Conservation (phyloP, 2,888 invertebrate genomes). For the Axea sp. region DNA sequence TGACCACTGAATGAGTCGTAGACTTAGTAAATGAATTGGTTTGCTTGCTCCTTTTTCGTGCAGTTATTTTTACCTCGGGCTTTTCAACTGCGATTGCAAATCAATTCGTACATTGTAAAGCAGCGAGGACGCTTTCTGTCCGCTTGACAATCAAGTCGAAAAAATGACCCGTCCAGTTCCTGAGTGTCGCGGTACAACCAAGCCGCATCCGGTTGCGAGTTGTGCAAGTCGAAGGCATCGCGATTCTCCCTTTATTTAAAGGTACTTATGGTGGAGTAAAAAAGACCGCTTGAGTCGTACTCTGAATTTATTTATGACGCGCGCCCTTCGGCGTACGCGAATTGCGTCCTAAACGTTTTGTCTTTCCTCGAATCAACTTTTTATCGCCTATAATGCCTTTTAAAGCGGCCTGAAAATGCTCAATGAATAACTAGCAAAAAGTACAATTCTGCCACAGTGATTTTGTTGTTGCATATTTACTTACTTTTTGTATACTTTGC, state of each 20-base stretch:
- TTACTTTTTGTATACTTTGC: no score
- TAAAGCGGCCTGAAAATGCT: slow-evolving; percentile 27
- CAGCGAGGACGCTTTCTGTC: slow-evolving; percentile 18
- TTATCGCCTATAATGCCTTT: slow-evolving; percentile 45
- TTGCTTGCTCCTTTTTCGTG: slow-evolving; percentile 8
- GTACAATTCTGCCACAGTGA: neutral
- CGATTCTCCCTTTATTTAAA: slow-evolving; percentile 61
- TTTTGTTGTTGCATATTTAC: neutral
- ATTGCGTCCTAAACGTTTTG: slow-evolving; percentile 55
- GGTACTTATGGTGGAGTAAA: slow-evolving; percentile 57
- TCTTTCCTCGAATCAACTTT: slow-evolving; percentile 25
- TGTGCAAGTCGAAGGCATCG: slow-evolving; percentile 49
- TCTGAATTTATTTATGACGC: slow-evolving; percentile 65
- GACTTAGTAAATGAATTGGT: no score
- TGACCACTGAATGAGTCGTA: slow-evolving; percentile 18
- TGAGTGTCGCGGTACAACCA: slow-evolving; percentile 55
- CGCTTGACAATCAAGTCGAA: no score
- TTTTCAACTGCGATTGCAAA: no score
- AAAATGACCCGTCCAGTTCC: slow-evolving; percentile 40
- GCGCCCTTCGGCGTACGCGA: slow-evolving; percentile 63
- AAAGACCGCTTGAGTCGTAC: slow-evolving; percentile 57
- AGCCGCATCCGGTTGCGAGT: slow-evolving; percentile 57
- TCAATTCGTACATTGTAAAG: slow-evolving; percentile 24
- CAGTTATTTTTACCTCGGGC: slow-evolving; percentile 12
- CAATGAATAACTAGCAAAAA: slow-evolving; percentile 13